Evolutionary conservation across 2,113 vertebrate genomes (phyloP).

Genomic region (Upupa epops): DNA sequence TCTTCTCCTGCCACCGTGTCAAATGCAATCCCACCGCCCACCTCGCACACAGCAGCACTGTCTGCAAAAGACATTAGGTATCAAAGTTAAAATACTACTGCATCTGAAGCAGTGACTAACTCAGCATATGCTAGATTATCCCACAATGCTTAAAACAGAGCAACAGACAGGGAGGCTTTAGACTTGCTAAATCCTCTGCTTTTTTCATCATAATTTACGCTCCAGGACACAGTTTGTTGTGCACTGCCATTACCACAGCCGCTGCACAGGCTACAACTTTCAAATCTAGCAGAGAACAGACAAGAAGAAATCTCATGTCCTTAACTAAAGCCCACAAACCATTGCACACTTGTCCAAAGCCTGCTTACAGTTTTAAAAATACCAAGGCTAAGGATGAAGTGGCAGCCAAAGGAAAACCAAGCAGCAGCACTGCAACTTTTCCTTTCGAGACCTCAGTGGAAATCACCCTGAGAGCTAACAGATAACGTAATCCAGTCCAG

Average conservation of each 20-base stretch:
- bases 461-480: neutral
- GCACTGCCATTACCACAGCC: conserved; percentile 2
- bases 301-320: conserved; percentile 29
- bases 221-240: neutral
- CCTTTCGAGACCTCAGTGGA: conserved; percentile 3
- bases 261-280: conserved; percentile 26
- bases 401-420: conserved; percentile 35
- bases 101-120: neutral
- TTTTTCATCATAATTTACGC: conserved; percentile 7
- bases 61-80: conserved; percentile 29
- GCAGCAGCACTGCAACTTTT: neutral
- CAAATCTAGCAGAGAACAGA: neutral
- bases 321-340: conserved; percentile 26
- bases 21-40: neutral
- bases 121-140: neutral
- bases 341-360: neutral
- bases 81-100: neutral
- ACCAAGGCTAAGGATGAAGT: conserved; percentile 22
- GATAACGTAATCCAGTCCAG: neutral
- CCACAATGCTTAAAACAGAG: conserved; percentile 11
- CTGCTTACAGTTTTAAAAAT: conserved; percentile 42
- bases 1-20: neutral
- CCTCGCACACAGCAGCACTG: neutral
- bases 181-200: conserved; percentile 9
- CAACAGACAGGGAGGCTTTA: neutral